A percentile compares a stretch with the other conserved stretches of the same genome.
phyloP scores from a whole-genome alignment of 1,140 invertebrate genomes.

The Thaumatotibia leucotreta region DNA sequence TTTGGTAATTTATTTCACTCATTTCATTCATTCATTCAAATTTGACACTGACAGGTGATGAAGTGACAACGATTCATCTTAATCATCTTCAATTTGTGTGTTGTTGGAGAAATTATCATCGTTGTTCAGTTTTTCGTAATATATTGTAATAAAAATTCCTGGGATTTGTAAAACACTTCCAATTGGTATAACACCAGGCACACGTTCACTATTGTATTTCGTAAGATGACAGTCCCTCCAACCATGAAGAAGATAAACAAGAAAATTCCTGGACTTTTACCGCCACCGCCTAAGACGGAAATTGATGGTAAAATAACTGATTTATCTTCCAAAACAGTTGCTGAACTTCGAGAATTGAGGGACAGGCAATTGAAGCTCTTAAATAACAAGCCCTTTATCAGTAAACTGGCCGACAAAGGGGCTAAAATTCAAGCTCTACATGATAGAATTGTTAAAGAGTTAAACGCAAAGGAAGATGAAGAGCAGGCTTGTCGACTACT shows the following conservation, averaged over 20 bases:
- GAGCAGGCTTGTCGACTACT: constrained; percentile 78
- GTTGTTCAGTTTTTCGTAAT: background rate
- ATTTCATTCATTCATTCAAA: background rate
- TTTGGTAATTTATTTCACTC: background rate
- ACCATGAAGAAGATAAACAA: constrained; percentile 54
- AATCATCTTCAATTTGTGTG: background rate
- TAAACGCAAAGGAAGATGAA: constrained; percentile 77
- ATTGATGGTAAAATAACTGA: constrained; percentile 61
- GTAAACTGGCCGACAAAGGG: constrained; percentile 82
- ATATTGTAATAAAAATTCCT: background rate
- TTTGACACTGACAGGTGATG: background rate
- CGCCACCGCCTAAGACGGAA: constrained; percentile 56
- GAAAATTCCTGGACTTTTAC: constrained; percentile 52
- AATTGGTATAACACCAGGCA: too few relatives aligned
- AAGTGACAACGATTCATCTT: background rate
- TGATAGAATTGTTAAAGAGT: constrained; percentile 76
- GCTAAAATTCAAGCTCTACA: constrained; percentile 78
- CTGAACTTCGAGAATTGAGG: constrained; percentile 52
- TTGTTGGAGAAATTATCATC: background rate
- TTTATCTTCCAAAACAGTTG: constrained; percentile 44
- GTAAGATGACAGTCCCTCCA: constrained; percentile 30
- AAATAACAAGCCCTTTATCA: constrained; percentile 63
- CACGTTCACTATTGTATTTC: background rate
- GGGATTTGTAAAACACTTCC: background rate
- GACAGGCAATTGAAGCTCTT: constrained; percentile 58